These are phyloP conservation scores for Nothobranchius kuhntae DNA, from an alignment of 2,113 vertebrate genomes.

Conservation along the genomic window DNA sequence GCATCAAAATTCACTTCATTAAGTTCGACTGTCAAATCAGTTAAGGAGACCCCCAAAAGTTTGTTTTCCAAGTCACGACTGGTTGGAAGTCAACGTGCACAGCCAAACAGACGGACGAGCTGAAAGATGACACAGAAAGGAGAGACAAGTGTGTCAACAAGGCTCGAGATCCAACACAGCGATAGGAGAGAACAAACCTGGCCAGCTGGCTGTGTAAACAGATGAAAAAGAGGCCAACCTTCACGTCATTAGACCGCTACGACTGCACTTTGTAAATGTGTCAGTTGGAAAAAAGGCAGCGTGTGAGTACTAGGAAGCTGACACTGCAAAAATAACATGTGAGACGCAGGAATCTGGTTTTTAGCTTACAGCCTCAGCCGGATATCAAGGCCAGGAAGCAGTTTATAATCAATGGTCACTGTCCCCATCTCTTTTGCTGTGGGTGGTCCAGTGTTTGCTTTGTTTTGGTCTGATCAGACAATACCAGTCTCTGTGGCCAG, in stretches of 20 bases:
- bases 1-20: background rate
- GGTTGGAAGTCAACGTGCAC: conserved; percentile 26
- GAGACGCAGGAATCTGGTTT: background rate
- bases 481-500: conserved; percentile 65
- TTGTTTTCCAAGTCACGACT: conserved; percentile 51
- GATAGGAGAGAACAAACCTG: conserved; percentile 58
- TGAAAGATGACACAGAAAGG: conserved; percentile 48
- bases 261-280: conserved; percentile 6
- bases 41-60: conserved; percentile 40
- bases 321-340: conserved; percentile 10
- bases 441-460: conserved; percentile 77
- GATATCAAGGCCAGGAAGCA: conserved; percentile 49
- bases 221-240: conserved; percentile 44
- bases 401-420: conserved; percentile 36
- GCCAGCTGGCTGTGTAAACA: conserved; percentile 68
- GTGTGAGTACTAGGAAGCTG: background rate
- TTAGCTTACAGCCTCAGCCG: conserved; percentile 15
- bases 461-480: conserved; percentile 73
- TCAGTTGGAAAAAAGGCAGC: conserved; percentile 19
- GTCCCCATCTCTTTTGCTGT: conserved; percentile 38
- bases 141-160: conserved; percentile 61
- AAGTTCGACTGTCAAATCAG: conserved; percentile 7
- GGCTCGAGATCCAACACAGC: conserved; percentile 47
- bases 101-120: conserved; percentile 18
- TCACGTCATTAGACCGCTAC: conserved; percentile 13